These are phyloP conservation scores for Lasioglossum baleicum DNA, from an alignment of 1,140 invertebrate species.

Conservation along the genomic window DNA sequence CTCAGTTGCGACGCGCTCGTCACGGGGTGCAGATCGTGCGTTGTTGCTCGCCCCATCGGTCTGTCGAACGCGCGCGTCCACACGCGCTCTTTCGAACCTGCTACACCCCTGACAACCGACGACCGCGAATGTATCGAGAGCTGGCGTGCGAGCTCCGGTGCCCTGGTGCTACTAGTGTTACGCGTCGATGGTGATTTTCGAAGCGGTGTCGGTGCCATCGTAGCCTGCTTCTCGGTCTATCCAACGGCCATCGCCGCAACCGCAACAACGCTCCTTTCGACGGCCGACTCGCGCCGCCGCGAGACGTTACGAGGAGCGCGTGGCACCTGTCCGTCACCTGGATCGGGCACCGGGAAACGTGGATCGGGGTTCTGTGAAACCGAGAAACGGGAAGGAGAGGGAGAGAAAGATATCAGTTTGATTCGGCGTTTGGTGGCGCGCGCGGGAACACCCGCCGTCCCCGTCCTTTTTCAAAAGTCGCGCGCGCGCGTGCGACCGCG, in stretches of 20 bases:
- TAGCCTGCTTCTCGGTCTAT: background rate
- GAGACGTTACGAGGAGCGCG: background rate
- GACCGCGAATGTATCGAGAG: too few species aligned
- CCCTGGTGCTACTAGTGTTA: slow-evolving; percentile 2
- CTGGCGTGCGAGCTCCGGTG: too few species aligned
- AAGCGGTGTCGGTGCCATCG: background rate
- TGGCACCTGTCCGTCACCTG: background rate
- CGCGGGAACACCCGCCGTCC: slow-evolving; percentile 16
- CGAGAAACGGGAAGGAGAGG: too few species aligned
- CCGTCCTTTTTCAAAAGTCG: slow-evolving; percentile 8
- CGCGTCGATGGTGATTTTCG: slow-evolving; percentile 33
- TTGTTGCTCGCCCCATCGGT: slow-evolving; percentile 55
- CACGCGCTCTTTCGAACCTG: slow-evolving; percentile 32
- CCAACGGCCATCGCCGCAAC: too few species aligned
- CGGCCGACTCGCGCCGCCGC: background rate
- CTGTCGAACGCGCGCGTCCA: slow-evolving; percentile 42
- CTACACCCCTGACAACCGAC: too few species aligned
- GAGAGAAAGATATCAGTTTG: background rate
- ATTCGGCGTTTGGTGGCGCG: slow-evolving; percentile 4
- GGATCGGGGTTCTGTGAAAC: background rate
- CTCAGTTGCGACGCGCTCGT: slow-evolving; percentile 80
- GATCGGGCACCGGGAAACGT: background rate
- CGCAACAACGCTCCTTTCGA: too few species aligned
- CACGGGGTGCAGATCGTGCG: slow-evolving; percentile 77
- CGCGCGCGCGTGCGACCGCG: background rate